Conservation (phyloP, 2,797 vertebrate genomes). For the Rhyacichthys aspro region DNA sequence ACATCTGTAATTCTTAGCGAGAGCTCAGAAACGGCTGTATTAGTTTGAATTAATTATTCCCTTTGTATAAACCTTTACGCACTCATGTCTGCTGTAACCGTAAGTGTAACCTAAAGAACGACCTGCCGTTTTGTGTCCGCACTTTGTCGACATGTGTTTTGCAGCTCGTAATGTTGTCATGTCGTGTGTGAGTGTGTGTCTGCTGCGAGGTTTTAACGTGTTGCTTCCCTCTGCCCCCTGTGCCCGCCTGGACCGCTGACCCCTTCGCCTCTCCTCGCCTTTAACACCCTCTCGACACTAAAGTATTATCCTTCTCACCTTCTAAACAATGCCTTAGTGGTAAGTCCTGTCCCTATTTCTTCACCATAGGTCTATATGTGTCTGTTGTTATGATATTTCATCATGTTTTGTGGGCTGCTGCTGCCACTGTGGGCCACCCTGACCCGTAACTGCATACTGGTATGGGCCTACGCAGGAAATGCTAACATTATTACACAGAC, state of each 20-base stretch:
- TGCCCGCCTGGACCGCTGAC: slow-evolving; percentile 79
- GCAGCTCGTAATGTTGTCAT: slow-evolving; percentile 66
- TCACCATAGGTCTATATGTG: slow-evolving; percentile 66
- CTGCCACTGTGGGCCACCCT: slow-evolving; percentile 19
- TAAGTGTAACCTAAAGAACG: neutral
- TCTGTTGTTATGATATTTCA: slow-evolving; percentile 39
- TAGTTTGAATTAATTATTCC: neutral
- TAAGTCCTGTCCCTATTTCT: slow-evolving; percentile 78
- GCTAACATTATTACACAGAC: too few species aligned
- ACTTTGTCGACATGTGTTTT: slow-evolving; percentile 52
- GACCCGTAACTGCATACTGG: slow-evolving; percentile 27
- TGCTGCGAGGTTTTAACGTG: slow-evolving; percentile 76
- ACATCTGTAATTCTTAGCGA: neutral
- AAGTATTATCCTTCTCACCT: slow-evolving; percentile 83
- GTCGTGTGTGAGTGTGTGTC: slow-evolving; percentile 20
- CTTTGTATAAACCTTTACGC: neutral
- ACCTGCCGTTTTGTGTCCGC: slow-evolving; percentile 14
- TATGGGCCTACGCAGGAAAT: slow-evolving; percentile 7
- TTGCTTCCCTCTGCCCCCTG: slow-evolving; percentile 79
- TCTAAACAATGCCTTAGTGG: slow-evolving; percentile 84
- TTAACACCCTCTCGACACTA: slow-evolving; percentile 78
- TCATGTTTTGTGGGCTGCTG: slow-evolving; percentile 19
- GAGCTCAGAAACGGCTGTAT: too few species aligned
- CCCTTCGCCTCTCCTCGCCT: slow-evolving; percentile 75
- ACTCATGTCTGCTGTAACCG: too few species aligned